Evolutionary conservation across 2,888 invertebrate species (phyloP), one percentile per base, ranked within the genome.

Genomic region (Prosapia bicincta): DNA sequence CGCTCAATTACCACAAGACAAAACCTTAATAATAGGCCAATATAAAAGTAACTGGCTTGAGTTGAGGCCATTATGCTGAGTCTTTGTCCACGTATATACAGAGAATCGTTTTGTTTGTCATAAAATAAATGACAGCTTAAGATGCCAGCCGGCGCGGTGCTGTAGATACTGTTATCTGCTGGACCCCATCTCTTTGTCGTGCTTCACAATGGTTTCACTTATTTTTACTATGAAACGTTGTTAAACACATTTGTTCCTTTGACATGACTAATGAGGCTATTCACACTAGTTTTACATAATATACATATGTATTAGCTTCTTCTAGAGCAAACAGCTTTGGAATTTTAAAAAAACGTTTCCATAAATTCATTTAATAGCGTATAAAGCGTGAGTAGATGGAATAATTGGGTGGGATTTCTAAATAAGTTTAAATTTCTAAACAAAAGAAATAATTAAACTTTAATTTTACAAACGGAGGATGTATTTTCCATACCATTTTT

Each of bases 101-200:
- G 13, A 38, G 38, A 13, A 13, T 30, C 9, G 30, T 30, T n/a
- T 30, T 30, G 30, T 30, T 30, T 38, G 7, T 38, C 1, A 38
- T 38, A 38, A 38, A 38, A 38, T 38, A 38, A 38, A 38, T 54
- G 54, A 20, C 54, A 13, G 54, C 54, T 38, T 3, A 54, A 54
- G 54, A 54, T 54, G 54, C 54, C n/a, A 54, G 54, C 54, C 20
- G 20, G 6, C 30, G 30, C 30, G n/a, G 7, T 13, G 38, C 10
- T 38, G 38, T 38, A 38, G 38, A 38, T 38, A 38, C 15, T 54
- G 54, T 54, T 54, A 20, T 20, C 54, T 20, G 10, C 3, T 5
- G 54, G 54, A 30, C 54, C 54, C 54, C n/a, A 54, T 54, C 54
- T 54, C 54, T 54, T 54, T 54, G 54, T 54, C 54, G 54, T 54